These are phyloP conservation scores for Silvanus unidentatus DNA, from an alignment of 2,888 invertebrate species.

Conservation along the genomic window DNA sequence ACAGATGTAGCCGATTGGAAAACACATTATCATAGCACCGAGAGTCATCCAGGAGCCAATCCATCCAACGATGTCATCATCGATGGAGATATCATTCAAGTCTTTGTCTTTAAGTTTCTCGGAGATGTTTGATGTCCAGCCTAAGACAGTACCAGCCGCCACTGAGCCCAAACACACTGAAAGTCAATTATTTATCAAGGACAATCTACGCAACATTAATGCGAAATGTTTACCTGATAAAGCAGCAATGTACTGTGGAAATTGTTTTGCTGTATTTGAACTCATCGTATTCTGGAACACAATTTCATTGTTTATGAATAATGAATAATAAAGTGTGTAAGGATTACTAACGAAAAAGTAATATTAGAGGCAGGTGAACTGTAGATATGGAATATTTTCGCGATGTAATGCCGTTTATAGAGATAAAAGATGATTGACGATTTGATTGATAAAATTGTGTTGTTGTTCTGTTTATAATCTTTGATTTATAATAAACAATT, in stretches of 20 bases:
- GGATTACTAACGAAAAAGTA: not conserved
- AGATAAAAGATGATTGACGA: too few species aligned
- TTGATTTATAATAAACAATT: too few species aligned
- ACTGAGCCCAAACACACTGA: constrained; percentile 70
- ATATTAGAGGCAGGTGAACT: not conserved
- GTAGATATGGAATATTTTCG: not conserved
- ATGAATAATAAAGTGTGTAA: not conserved
- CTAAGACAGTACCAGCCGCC: constrained; percentile 68
- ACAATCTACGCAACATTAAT: not conserved
- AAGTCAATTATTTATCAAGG: constrained; percentile 13
- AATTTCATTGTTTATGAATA: not conserved
- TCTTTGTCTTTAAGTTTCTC: constrained; percentile 44
- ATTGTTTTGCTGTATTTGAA: constrained; percentile 38
- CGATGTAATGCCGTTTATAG: not conserved
- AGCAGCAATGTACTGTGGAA: constrained; percentile 62
- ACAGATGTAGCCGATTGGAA: constrained; percentile 58
- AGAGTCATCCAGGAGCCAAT: constrained; percentile 63
- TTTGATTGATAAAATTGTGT: too few species aligned
- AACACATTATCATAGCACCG: constrained; percentile 66
- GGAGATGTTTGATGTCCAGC: constrained; percentile 71
- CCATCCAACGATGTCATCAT: constrained; percentile 54
- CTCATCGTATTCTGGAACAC: too few species aligned
- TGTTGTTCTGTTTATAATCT: too few species aligned
- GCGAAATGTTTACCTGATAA: constrained; percentile 48
- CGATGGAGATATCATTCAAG: constrained; percentile 53